phyloP scores from a whole-genome alignment of 2,888 invertebrate genomes.

The Hypsopygia costalis region DNA sequence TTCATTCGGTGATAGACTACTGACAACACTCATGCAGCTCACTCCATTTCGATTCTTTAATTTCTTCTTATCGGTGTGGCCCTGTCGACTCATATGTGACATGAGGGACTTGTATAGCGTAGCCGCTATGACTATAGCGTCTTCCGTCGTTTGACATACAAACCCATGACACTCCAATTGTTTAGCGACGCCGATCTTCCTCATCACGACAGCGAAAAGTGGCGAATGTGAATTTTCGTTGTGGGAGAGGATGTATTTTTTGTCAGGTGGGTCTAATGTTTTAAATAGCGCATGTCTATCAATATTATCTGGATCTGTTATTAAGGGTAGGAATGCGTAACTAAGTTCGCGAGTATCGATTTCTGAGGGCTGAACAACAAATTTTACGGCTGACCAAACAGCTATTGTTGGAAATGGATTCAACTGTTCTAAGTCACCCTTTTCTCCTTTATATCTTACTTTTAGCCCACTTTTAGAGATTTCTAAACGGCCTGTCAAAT shows the following conservation, averaged over 20 bases:
- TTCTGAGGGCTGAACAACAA: constrained; percentile 84
- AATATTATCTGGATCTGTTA: constrained; percentile 89
- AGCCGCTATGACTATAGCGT: constrained; percentile 94
- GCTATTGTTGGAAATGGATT: constrained; percentile 95
- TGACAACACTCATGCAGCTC: constrained; percentile 88
- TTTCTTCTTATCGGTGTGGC: constrained; percentile 76
- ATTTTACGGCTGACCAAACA: constrained; percentile 95
- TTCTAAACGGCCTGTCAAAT: constrained; percentile 82
- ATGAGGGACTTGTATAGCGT: constrained; percentile 94
- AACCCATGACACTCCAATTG: constrained; percentile 95
- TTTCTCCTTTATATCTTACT: constrained; percentile 84
- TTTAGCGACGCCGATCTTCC: constrained; percentile 87
- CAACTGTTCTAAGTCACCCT: constrained; percentile 82
- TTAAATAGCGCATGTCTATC: constrained; percentile 86
- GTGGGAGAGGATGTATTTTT: constrained; percentile 78
- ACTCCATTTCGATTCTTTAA: constrained; percentile 87
- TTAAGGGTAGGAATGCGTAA: constrained; percentile 91
- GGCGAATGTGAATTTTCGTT: constrained; percentile 87
- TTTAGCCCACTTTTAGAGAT: constrained; percentile 86
- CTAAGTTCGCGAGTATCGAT: constrained; percentile 76
- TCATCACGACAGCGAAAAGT: constrained; percentile 94
- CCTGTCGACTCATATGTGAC: constrained; percentile 86
- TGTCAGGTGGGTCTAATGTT: constrained; percentile 73
- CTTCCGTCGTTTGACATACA: constrained; percentile 93
- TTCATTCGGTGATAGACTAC: constrained; percentile 74